A percentile compares a stretch with the other conserved stretches of the same genome.
phyloP scores from a whole-genome alignment of 2,888 invertebrate genomes.

The Lepidochrysops patricia region DNA sequence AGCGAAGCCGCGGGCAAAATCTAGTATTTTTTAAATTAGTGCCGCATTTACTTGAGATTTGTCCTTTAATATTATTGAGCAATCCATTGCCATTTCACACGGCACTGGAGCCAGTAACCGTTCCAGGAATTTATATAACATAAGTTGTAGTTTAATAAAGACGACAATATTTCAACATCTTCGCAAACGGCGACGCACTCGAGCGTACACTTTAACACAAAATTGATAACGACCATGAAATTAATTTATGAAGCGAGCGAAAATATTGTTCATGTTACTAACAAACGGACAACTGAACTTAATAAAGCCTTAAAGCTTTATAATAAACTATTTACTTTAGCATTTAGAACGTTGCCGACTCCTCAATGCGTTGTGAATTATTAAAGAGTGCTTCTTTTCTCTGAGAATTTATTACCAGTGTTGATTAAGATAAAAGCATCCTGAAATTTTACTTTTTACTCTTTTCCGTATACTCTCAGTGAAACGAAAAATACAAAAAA shows the following conservation, averaged over 20 bases:
- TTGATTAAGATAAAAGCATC: neutral
- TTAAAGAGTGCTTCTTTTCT: neutral
- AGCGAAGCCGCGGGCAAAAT: too few species aligned
- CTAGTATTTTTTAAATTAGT: neutral
- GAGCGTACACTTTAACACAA: neutral
- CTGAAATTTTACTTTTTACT: neutral
- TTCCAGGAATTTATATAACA: neutral
- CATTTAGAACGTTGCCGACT: neutral
- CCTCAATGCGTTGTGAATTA: neutral
- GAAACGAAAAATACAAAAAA: too few species aligned
- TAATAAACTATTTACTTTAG: neutral
- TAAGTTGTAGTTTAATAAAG: slow-evolving; percentile 3
- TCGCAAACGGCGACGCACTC: neutral
- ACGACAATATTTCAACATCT: slow-evolving; percentile 7
- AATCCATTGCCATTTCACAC: neutral
- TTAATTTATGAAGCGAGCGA: neutral
- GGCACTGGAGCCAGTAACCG: neutral
- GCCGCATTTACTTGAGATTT: neutral
- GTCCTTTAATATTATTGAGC: neutral
- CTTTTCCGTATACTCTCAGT: neutral
- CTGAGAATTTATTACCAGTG: neutral
- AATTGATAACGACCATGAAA: neutral
- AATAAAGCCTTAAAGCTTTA: neutral
- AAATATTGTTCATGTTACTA: neutral
- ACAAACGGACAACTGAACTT: neutral